These are phyloP conservation scores for Argentina silus DNA, from an alignment of 2,797 vertebrate species.

Conservation along the genomic window DNA sequence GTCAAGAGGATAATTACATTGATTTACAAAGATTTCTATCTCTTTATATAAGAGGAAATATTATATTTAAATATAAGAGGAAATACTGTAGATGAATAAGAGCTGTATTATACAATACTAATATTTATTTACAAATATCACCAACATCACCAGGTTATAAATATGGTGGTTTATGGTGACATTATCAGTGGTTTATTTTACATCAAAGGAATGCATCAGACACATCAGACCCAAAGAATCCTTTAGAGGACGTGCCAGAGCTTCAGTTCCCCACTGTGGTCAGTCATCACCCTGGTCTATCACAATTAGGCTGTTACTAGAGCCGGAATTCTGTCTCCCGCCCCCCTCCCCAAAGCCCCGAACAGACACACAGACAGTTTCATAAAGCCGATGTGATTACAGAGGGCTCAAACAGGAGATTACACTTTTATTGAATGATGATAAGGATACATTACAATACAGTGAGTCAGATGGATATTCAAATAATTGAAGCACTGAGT, in stretches of 20 bases:
- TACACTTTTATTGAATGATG: slow-evolving; percentile 20
- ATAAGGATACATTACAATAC: not conserved
- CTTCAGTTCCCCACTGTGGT: slow-evolving; percentile 23
- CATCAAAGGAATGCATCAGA: slow-evolving; percentile 27
- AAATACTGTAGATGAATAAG: too few species aligned
- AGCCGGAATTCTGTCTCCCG: not conserved
- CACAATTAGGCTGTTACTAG: slow-evolving; percentile 29
- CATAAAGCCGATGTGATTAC: slow-evolving; percentile 16
- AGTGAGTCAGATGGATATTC: too few species aligned
- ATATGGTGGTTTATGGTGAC: too few species aligned
- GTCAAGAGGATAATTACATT: too few species aligned
- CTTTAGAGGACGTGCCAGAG: slow-evolving; percentile 39
- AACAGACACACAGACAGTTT: slow-evolving; percentile 17
- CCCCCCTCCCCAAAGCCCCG: slow-evolving; percentile 15
- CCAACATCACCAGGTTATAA: too few species aligned
- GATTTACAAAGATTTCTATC: too few species aligned
- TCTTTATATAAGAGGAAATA: too few species aligned
- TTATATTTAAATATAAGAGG: too few species aligned
- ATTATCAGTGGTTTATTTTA: slow-evolving; percentile 7
- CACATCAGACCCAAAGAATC: slow-evolving; percentile 35
- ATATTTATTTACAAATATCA: too few species aligned
- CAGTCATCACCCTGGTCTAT: slow-evolving; percentile 8
- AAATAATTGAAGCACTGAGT: too few species aligned
- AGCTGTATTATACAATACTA: too few species aligned
- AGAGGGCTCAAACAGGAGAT: slow-evolving; percentile 22